These are phyloP conservation scores for Muschampia plurimacula DNA, from an alignment of 2,888 invertebrate genomes.

Conservation along the genomic window DNA sequence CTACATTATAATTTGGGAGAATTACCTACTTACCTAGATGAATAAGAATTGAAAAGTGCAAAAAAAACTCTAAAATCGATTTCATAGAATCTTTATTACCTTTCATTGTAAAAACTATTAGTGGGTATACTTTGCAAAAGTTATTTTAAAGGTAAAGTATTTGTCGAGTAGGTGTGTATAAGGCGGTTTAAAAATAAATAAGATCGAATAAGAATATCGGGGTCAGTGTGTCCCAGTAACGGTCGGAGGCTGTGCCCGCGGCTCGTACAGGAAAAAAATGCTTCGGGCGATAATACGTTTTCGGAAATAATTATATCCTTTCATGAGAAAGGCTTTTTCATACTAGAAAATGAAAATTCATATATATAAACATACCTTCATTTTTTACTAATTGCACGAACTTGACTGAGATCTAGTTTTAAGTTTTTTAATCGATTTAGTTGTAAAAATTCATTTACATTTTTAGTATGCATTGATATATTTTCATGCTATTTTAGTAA, in stretches of 20 bases:
- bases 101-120: conserved; percentile 42
- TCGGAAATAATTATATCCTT: conserved; percentile 9
- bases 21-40: background rate
- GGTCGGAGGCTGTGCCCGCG: conserved; percentile 65
- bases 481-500: too few species aligned
- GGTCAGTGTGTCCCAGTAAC: conserved; percentile 78
- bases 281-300: conserved; percentile 8
- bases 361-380: background rate
- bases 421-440: too few species aligned
- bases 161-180: conserved; percentile 33
- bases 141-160: conserved; percentile 41
- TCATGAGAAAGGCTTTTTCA: background rate
- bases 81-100: conserved; percentile 13
- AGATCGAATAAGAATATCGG: conserved; percentile 65
- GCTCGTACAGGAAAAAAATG: conserved; percentile 29
- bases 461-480: too few species aligned
- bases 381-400: background rate
- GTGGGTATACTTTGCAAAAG: conserved; percentile 35
- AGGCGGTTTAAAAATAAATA: conserved; percentile 34
- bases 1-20: too few species aligned
- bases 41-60: background rate
- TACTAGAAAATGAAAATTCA: background rate
- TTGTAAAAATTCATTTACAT: too few species aligned
- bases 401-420: too few species aligned
- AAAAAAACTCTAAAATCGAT: background rate